Evolutionary conservation across 2,797 vertebrate species (phyloP), one percentile per base, ranked within the genome.

Genomic region (Mallotus villosus): DNA sequence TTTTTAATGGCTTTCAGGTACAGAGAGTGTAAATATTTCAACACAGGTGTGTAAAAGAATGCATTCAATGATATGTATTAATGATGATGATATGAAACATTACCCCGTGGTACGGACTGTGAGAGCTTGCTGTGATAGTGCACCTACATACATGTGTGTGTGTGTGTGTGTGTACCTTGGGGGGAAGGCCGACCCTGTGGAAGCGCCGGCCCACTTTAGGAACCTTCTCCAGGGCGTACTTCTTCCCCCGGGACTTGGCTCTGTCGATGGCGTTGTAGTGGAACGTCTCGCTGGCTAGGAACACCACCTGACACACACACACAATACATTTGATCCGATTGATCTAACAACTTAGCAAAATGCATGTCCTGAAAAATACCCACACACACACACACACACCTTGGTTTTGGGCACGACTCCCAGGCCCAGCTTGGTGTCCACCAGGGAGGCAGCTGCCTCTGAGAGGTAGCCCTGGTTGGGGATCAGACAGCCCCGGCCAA

Each of bases 391-490:
- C 21, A 68, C 21, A 29, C 51, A 49, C 89, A 98, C 98, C 96
- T 97, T 99, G 22, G 98, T 99, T 93, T 97, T 99, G 17, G 98
- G 98, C 49, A 99, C 98, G 71, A 99, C 88, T 81, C 92, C 93
- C 61, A 99, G 91, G 12, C 94, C 91, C 14, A 99, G 94, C 75
- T 98, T 99, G 72, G 94, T 92, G 81, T 99, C 97, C 49, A 99
- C 96, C 66, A 99, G 92, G 25, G 92, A 98, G 75, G 97, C 98
- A 58, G 96, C 96, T 14, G 95, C 94, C 88, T 99, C 97, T 1
- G 98, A 99, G 70, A 99, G 94, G 89, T 99, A 99, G 49, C 98
- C 98, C 90, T 99, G 97, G 87, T 99, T 99, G 12, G 97, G 96
- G 82, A 99, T 72, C 49, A 99, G 93, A 90, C 98, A 99, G 82